These are phyloP conservation scores for Suillia variegata DNA, from an alignment of 2,888 invertebrate genomes.

Conservation along the genomic window DNA sequence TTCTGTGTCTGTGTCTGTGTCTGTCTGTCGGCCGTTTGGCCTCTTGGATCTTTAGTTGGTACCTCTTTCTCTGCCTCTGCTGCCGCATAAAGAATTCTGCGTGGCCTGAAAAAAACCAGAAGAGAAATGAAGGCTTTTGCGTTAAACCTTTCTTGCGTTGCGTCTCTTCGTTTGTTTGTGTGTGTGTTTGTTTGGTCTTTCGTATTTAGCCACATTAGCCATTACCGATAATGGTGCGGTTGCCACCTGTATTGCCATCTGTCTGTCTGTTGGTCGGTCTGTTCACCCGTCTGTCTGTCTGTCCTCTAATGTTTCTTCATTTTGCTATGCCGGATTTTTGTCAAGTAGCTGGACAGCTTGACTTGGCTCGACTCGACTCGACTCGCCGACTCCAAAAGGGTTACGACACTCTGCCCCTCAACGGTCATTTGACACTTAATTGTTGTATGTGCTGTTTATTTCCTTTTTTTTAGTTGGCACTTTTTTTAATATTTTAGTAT, in stretches of 20 bases:
- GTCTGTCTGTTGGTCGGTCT: conserved; percentile 25
- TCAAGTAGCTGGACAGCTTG: background rate
- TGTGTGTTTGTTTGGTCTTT: background rate
- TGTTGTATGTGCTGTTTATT: no score
- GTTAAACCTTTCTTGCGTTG: background rate
- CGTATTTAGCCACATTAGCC: conserved; percentile 15
- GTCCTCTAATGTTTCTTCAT: no score
- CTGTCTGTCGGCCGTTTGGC: conserved; percentile 32
- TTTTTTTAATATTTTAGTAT: conserved; percentile 30
- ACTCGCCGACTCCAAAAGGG: background rate
- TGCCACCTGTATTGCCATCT: conserved; percentile 46
- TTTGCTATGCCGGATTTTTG: background rate
- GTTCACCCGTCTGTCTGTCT: conserved; percentile 32
- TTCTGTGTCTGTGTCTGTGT: conserved; percentile 17
- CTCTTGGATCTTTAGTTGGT: background rate
- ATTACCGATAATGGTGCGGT: conserved; percentile 50
- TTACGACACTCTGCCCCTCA: no score
- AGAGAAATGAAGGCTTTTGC: no score
- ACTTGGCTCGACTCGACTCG: no score
- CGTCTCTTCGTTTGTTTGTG: background rate
- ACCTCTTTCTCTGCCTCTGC: background rate
- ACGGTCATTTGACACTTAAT: conserved; percentile 15
- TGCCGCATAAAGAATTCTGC: background rate
- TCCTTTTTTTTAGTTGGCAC: no score
- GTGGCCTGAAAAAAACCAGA: no score